Base-by-base conservation (phyloP, 2,113 vertebrate genomes). In the Recurvirostra avosetta region DNA sequence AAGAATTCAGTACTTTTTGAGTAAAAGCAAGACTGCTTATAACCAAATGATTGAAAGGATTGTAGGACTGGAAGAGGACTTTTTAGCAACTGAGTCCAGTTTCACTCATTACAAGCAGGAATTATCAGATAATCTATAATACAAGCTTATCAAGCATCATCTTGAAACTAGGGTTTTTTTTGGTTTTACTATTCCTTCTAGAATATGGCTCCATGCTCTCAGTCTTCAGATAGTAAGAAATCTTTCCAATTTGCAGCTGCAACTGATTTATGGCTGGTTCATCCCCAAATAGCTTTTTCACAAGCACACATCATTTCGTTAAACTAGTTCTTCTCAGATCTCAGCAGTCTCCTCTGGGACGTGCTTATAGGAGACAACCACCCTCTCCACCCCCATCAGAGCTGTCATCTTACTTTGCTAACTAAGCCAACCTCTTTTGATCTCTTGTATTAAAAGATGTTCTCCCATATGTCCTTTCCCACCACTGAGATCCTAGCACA, bases 361-460 rank as follows among this genome's bases (percentile, higher is more conserved):
- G 22, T 0, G 1, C 2, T 30, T 61, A 36, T 4, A 53, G 59
- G 41, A 71, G 3, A 52, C 5, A 63, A 30, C 6, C 11, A 67
- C 3, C 3, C 1, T 62, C n/a, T 45, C 38, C 12, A 52, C 5
- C 9, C 4, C 27, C 27, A 68, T 41, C 21, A 36, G 8, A 81
- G 5, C 6, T 5, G 3, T 41, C 12, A 41, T 58, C 70, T 92
- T 77, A 66, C 25, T 73, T 86, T 67, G 20, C 32, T 58, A 53
- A 50, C 9, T 59, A 67, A 77, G 29, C 14, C 26, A 74, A 30
- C 5, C 1, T 80, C 8, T 86, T 94, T 40, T 71, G 34, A 81
- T 32, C 19, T 71, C 26, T 55, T 86, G 26, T 49, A 34, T 25
- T 73, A 62, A 74, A 78, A 89, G 11, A 13, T 36, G 15, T 38